Percentiles rank a stretch among this genome's conserved stretches.
Evolutionary conservation across 2,888 invertebrate species (phyloP).

Genomic region (Clanis bilineata): DNA sequence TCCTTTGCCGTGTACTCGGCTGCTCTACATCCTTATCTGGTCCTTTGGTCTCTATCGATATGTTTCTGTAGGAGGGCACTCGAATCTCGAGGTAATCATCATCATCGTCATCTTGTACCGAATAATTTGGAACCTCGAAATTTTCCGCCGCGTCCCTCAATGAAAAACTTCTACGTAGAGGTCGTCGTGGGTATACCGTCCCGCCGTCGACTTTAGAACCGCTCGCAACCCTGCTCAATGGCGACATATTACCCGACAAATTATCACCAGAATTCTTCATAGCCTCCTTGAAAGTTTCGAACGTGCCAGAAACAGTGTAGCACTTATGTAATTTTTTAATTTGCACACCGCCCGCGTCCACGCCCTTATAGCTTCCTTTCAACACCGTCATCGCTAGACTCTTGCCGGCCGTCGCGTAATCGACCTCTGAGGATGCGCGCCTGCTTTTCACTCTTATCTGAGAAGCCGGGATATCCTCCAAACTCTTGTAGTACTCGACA

Average conservation of each 20-base stretch:
- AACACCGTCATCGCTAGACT: conserved; percentile 54
- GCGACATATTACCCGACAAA: neutral
- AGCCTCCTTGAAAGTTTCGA: conserved; percentile 43
- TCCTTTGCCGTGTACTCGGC: conserved; percentile 44
- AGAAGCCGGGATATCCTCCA: conserved; percentile 74
- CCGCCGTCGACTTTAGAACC: neutral
- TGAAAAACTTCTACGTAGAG: conserved; percentile 38
- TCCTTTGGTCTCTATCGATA: conserved; percentile 40
- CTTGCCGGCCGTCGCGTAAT: conserved; percentile 40
- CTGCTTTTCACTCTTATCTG: conserved; percentile 63
- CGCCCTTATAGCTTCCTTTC: conserved; percentile 60
- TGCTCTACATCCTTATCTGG: conserved; percentile 28
- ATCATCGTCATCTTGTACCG: conserved; percentile 32
- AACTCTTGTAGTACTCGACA: conserved; percentile 57
- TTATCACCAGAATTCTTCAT: conserved; percentile 23
- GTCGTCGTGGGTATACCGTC: neutral
- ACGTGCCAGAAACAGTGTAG: conserved; percentile 55
- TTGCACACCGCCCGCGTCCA: conserved; percentile 51
- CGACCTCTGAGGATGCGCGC: conserved; percentile 62
- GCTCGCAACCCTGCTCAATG: conserved; percentile 9
- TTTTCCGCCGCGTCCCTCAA: conserved; percentile 39
- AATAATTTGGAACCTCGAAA: conserved; percentile 30
- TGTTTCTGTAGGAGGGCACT: conserved; percentile 46
- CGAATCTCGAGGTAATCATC: conserved; percentile 34
- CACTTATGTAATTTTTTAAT: conserved; percentile 61